phyloP scores from a whole-genome alignment of 2,797 vertebrate species.

The Mus spretus region DNA sequence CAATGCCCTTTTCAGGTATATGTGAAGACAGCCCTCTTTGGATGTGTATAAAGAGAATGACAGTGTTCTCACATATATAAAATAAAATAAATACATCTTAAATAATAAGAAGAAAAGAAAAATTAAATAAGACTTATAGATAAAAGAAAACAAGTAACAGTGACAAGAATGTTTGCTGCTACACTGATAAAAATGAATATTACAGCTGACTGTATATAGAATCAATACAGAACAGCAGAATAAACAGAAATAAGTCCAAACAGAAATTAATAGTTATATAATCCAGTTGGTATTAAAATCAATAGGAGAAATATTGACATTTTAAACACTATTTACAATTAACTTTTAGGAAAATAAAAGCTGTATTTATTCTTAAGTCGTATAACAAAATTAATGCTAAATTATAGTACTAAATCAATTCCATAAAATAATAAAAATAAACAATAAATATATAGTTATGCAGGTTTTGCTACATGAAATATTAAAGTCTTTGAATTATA shows the following conservation, averaged over 20 bases:
- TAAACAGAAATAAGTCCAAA: neutral
- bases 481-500: neutral
- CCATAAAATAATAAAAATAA: constrained; percentile 4
- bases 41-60: no score
- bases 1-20: no score
- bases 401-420: neutral
- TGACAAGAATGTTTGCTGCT: neutral
- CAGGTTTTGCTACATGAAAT: neutral
- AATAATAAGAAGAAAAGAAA: no score
- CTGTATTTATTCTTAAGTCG: neutral
- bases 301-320: neutral
- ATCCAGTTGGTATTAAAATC: constrained; percentile 18
- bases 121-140: no score
- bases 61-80: no score
- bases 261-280: neutral
- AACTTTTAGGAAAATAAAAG: constrained; percentile 1
- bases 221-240: constrained; percentile 3
- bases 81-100: no score
- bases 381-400: constrained; percentile 3
- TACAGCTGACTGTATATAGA: neutral
- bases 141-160: neutral
- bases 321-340: neutral
- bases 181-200: neutral
- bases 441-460: neutral
- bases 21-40: no score